A percentile compares a stretch with the other conserved stretches of the same genome.
phyloP scores from a whole-genome alignment of 2,797 vertebrate species.

The Sciurus carolinensis region DNA sequence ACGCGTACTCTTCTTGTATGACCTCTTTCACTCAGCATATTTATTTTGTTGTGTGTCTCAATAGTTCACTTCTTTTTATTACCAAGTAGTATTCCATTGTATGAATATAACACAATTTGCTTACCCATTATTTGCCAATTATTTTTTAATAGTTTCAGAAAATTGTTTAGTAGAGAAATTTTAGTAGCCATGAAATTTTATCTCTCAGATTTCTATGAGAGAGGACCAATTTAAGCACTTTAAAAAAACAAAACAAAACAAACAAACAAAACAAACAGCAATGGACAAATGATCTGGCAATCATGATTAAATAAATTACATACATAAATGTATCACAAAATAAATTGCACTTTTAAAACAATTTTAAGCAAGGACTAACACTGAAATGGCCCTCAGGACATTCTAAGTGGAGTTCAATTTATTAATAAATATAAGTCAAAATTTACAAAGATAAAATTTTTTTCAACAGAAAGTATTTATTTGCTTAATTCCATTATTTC shows the following conservation, averaged over 20 bases:
- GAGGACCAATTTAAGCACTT: background rate
- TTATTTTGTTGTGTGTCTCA: background rate
- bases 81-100: background rate
- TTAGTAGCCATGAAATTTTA: background rate
- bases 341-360: background rate
- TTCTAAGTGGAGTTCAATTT: background rate
- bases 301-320: background rate
- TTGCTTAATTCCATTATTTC: slow-evolving; percentile 38
- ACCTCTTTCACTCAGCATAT: background rate
- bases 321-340: background rate
- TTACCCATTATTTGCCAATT: background rate
- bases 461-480: background rate
- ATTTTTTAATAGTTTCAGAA: slow-evolving; percentile 1
- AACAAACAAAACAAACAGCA: background rate
- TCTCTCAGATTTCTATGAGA: background rate
- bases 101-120: background rate
- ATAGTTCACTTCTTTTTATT: background rate
- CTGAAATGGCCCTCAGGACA: background rate
- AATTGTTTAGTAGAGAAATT: background rate
- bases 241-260: no score
- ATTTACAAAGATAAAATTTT: slow-evolving; percentile 48
- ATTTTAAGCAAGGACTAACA: background rate
- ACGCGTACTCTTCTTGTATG: background rate
- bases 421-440: slow-evolving; percentile 55
- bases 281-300: background rate